phyloP scores from a whole-genome alignment of 2,797 vertebrate species.

The Anguilla pacifica region DNA sequence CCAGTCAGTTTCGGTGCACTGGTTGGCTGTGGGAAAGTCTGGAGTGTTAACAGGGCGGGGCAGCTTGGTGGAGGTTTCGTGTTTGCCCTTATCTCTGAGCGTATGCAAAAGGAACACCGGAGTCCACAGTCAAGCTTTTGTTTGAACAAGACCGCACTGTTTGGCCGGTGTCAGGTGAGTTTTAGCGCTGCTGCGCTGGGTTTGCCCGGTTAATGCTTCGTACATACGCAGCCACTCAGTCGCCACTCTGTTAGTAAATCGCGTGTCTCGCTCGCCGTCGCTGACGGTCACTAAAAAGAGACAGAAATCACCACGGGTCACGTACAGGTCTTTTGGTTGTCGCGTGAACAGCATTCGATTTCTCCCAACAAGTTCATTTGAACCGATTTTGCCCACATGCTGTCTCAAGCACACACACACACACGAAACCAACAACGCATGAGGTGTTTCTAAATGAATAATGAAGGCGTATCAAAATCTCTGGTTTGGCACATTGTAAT shows the following conservation, averaged over 20 bases:
- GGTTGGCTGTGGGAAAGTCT: slow-evolving; percentile 74
- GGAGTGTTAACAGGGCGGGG: slow-evolving; percentile 68
- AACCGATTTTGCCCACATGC: background rate
- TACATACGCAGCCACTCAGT: background rate
- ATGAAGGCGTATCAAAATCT: background rate
- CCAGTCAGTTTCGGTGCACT: slow-evolving; percentile 59
- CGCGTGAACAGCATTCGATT: background rate
- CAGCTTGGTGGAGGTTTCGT: slow-evolving; percentile 45
- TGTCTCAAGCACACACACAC: background rate
- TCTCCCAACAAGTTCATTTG: background rate
- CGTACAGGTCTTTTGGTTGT: background rate
- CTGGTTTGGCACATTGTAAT: background rate
- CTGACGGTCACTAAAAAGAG: background rate
- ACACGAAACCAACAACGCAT: background rate
- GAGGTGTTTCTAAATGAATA: background rate
- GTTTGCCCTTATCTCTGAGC: slow-evolving; percentile 67
- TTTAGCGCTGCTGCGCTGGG: slow-evolving; percentile 36
- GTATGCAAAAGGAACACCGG: slow-evolving; percentile 74
- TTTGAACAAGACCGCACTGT: slow-evolving; percentile 43
- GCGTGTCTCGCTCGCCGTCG: background rate
- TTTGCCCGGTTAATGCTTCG: background rate
- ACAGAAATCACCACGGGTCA: background rate
- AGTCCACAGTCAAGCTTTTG: slow-evolving; percentile 62
- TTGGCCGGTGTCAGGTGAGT: slow-evolving; percentile 50
- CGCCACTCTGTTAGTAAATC: background rate